A percentile compares a stretch with the other conserved stretches of the same genome.
Evolutionary conservation across 1,140 invertebrate species (phyloP).

Genomic region (Euwallacea similis): DNA sequence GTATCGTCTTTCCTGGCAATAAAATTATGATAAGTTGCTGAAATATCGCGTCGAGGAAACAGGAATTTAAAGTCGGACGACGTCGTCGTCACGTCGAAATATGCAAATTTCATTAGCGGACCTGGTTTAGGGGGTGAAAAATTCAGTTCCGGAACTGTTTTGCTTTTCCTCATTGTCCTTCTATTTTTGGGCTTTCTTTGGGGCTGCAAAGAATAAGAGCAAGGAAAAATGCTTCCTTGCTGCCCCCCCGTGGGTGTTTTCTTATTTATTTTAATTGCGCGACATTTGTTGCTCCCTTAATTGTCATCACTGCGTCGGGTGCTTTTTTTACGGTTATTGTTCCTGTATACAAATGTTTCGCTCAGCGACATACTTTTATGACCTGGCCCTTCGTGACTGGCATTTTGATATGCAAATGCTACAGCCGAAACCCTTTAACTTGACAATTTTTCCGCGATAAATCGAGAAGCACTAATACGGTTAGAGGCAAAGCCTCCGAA

Average conservation of each 20-base stretch:
- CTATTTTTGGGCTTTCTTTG: too few species aligned
- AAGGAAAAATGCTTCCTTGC: neutral
- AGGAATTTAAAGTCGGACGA: conserved; percentile 12
- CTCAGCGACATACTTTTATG: neutral
- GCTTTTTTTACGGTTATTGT: conserved; percentile 34
- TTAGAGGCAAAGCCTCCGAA: conserved; percentile 9
- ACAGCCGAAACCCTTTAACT: neutral
- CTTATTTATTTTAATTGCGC: conserved; percentile 17
- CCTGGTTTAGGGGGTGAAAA: too few species aligned
- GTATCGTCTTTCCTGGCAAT: neutral
- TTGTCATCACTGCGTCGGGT: conserved; percentile 21
- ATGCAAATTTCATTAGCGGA: conserved; percentile 25
- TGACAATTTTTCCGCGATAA: neutral
- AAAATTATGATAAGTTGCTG: conserved; percentile 1
- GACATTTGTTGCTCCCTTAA: conserved; percentile 31
- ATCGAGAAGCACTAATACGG: conserved; percentile 18
- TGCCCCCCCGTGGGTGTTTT: neutral
- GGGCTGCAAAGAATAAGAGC: too few species aligned
- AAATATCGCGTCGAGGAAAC: too few species aligned
- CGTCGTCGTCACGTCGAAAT: conserved; percentile 13
- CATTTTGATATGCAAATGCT: conserved; percentile 22
- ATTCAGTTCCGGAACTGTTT: too few species aligned
- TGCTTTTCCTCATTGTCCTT: neutral
- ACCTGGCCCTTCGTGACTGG: neutral
- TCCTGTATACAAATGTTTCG: conserved; percentile 35